A percentile compares a stretch with the other conserved stretches of the same genome.
These are phyloP conservation scores for Stegodyphus mimosarum DNA, from an alignment of 1,140 invertebrate species.

Conservation along the genomic window DNA sequence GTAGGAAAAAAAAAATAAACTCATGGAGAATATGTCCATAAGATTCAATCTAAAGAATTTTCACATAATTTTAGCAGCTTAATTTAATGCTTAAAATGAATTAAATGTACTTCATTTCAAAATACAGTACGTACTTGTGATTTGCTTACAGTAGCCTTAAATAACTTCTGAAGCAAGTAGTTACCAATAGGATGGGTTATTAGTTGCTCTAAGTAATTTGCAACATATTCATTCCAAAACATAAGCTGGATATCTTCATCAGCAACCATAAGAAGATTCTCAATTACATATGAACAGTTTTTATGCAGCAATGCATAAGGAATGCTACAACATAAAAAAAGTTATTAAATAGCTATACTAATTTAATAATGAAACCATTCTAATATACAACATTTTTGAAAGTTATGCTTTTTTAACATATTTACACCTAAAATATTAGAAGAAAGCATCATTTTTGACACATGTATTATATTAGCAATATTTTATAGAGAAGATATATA, in stretches of 20 bases:
- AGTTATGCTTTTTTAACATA: too few species aligned
- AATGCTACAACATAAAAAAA: constrained; percentile 17
- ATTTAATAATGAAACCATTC: too few species aligned
- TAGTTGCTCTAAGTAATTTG: constrained; percentile 15
- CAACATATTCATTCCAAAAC: constrained; percentile 42
- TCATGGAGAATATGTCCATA: too few species aligned
- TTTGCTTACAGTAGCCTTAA: constrained; percentile 59
- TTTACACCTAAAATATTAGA: too few species aligned
- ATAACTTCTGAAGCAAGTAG: constrained; percentile 62
- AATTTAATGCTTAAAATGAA: neutral
- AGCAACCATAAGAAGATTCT: constrained; percentile 40
- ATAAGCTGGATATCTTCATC: constrained; percentile 32
- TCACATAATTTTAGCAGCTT: too few species aligned
- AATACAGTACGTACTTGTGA: constrained; percentile 29
- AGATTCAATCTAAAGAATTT: too few species aligned
- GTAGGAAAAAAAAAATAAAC: too few species aligned
- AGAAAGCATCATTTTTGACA: too few species aligned
- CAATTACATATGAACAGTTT: constrained; percentile 41
- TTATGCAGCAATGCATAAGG: constrained; percentile 31
- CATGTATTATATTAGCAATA: too few species aligned
- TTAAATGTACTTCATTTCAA: neutral
- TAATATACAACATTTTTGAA: too few species aligned
- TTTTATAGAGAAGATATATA: too few species aligned
- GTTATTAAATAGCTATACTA: neutral
- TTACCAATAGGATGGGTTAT: constrained; percentile 42